A percentile compares a stretch with the other conserved stretches of the same genome.
These are phyloP conservation scores for Ophiodon elongatus DNA, from an alignment of 2,113 vertebrate species.

Conservation along the genomic window DNA sequence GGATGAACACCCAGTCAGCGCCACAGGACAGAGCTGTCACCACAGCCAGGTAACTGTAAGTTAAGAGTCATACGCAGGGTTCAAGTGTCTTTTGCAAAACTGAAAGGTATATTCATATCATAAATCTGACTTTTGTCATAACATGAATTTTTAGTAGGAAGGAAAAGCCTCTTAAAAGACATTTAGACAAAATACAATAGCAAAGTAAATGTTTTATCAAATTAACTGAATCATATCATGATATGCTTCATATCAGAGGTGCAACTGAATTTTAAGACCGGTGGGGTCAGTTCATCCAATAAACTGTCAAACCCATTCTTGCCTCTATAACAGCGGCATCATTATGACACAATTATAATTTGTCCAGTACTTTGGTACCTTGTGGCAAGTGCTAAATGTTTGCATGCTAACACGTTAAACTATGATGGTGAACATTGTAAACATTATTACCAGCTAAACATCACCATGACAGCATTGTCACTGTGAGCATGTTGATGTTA, in stretches of 20 bases:
- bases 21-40: slow-evolving; percentile 93
- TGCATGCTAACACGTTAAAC: neutral
- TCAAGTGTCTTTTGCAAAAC: neutral
- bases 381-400: neutral
- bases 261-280: neutral
- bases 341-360: neutral
- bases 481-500: neutral
- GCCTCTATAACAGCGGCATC: neutral
- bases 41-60: slow-evolving; percentile 92
- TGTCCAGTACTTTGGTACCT: neutral
- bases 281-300: neutral
- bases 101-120: neutral
- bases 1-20: slow-evolving; percentile 97
- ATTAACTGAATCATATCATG: too few species aligned
- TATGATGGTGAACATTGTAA: neutral
- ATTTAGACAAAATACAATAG: too few species aligned
- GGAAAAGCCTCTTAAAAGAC: too few species aligned
- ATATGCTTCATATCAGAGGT: neutral
- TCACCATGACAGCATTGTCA: neutral
- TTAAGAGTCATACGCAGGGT: neutral
- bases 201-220: too few species aligned
- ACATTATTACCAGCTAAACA: neutral
- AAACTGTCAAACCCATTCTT: neutral
- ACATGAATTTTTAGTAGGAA: neutral
- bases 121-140: neutral